These are phyloP conservation scores for Poeciliopsis retropinna DNA, from an alignment of 2,113 vertebrate genomes.

Conservation along the genomic window DNA sequence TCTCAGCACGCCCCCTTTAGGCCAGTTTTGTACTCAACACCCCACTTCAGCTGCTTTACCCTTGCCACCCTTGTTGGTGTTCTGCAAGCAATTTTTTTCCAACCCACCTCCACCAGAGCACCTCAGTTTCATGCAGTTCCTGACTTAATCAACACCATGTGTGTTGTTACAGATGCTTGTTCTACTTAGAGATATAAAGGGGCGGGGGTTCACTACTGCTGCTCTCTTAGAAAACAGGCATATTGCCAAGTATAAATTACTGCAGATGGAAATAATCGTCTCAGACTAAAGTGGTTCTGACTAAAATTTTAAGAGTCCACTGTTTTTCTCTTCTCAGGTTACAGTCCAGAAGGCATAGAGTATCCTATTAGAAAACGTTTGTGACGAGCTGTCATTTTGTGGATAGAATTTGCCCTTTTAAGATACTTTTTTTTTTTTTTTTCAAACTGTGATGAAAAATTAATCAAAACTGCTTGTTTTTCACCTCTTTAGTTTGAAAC, in stretches of 20 bases:
- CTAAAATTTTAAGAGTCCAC: slow-evolving; percentile 1
- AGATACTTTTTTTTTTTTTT: neutral
- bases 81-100: neutral
- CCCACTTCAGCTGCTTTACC: neutral
- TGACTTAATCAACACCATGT: slow-evolving; percentile 14
- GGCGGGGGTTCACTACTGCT: neutral
- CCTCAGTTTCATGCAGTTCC: slow-evolving; percentile 3
- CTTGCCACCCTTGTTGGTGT: neutral
- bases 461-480: slow-evolving; percentile 18
- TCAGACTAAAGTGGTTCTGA: slow-evolving; percentile 9
- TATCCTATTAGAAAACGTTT: slow-evolving; percentile 21
- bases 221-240: slow-evolving; percentile 9
- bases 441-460: slow-evolving; percentile 11
- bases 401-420: neutral
- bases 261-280: slow-evolving; percentile 22
- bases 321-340: slow-evolving; percentile 9
- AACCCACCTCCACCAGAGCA: neutral
- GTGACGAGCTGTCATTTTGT: slow-evolving; percentile 14
- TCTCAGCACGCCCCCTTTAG: neutral
- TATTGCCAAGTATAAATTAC: neutral
- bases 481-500: neutral
- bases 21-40: neutral
- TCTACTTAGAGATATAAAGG: neutral
- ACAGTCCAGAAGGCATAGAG: slow-evolving; percentile 2
- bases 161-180: slow-evolving; percentile 15